These are phyloP conservation scores for Loxodonta africana DNA, from an alignment of 2,113 vertebrate genomes.

Conservation along the genomic window DNA sequence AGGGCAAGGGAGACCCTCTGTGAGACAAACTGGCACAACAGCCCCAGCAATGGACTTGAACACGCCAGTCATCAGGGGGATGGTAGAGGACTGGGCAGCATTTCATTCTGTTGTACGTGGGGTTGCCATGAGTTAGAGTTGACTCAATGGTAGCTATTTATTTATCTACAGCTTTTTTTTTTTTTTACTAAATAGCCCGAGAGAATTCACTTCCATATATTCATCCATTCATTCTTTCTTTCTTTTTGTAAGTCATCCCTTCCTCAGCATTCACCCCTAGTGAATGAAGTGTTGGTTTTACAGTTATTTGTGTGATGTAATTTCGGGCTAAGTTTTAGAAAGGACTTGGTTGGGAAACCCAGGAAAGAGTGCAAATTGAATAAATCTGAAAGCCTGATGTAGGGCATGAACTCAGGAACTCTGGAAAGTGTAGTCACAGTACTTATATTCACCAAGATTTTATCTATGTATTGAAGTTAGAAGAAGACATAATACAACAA, in stretches of 20 bases:
- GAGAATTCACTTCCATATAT: not conserved
- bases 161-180: not conserved
- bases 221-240: not conserved
- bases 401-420: not conserved
- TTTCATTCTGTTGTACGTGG: not conserved
- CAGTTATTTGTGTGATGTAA: not conserved
- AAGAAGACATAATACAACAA: not conserved
- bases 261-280: not conserved
- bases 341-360: not conserved
- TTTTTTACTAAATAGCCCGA: not conserved
- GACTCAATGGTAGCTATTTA: not conserved
- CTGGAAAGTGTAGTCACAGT: not conserved
- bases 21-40: not conserved
- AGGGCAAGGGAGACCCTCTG: not conserved
- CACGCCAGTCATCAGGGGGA: not conserved
- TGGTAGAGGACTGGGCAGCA: not conserved
- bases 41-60: not conserved
- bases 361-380: slow-evolving; percentile 10
- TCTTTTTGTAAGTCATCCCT: not conserved
- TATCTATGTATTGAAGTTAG: not conserved
- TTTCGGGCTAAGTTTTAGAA: not conserved
- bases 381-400: slow-evolving; percentile 24
- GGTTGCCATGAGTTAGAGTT: not conserved
- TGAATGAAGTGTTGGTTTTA: not conserved
- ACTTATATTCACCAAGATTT: slow-evolving; percentile 15